These are phyloP conservation scores for Hypomecis punctinalis DNA, from an alignment of 2,888 invertebrate species.

Conservation along the genomic window DNA sequence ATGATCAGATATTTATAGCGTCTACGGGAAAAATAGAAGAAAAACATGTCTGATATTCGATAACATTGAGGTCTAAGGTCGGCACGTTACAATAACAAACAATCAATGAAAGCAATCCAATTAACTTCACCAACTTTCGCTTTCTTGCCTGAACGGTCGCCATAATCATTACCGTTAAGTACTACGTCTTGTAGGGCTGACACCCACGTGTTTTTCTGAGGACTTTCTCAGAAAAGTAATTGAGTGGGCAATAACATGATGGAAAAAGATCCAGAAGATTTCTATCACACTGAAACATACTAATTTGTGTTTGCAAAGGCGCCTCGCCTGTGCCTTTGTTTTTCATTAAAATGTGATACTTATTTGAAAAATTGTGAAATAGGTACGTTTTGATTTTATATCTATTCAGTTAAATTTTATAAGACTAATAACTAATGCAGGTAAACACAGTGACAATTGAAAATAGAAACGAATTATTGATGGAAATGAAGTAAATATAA, in stretches of 20 bases:
- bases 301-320: background rate
- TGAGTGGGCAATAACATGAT: conserved; percentile 1
- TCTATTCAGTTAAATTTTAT: too few relatives aligned
- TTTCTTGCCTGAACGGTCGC: conserved; percentile 66
- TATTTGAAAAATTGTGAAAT: too few relatives aligned
- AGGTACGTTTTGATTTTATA: too few relatives aligned
- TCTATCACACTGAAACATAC: background rate
- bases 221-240: conserved; percentile 9
- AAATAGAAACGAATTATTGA: too few relatives aligned
- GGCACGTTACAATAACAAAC: conserved; percentile 56
- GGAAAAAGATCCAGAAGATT: background rate
- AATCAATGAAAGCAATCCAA: conserved; percentile 71
- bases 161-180: conserved; percentile 72
- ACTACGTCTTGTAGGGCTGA: conserved; percentile 44
- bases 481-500: too few relatives aligned
- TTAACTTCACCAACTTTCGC: conserved; percentile 69
- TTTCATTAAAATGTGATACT: too few relatives aligned
- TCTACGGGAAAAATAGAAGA: conserved; percentile 23
- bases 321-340: too few relatives aligned
- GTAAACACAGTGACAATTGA: too few relatives aligned
- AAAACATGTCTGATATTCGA: conserved; percentile 37
- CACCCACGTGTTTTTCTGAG: conserved; percentile 15
- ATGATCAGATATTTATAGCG: conserved; percentile 7
- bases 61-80: conserved; percentile 39
- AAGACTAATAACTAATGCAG: too few relatives aligned